phyloP scores from a whole-genome alignment of 37 sponge, comb jelly and placozoan genomes.

The Geodia barretti region DNA sequence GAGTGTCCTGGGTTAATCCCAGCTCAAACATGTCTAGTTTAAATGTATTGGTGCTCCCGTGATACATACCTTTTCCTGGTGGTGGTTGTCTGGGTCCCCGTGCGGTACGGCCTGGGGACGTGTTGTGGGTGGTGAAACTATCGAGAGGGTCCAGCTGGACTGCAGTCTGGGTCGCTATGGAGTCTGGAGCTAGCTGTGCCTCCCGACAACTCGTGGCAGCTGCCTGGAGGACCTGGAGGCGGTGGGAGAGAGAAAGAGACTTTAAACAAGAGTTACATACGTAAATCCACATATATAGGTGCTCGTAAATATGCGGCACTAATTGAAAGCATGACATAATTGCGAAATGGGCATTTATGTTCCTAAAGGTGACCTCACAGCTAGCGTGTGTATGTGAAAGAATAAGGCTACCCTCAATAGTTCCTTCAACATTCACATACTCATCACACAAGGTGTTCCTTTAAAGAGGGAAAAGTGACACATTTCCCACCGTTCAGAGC shows the following conservation, averaged over 20 bases:
- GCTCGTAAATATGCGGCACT: neutral
- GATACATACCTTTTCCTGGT: no score
- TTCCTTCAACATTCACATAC: no score
- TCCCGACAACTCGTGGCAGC: constrained; percentile 2
- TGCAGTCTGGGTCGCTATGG: constrained; percentile 9
- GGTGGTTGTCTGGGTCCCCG: no score
- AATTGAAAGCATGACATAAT: neutral
- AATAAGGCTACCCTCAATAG: no score
- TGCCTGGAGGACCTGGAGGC: neutral
- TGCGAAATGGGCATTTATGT: neutral
- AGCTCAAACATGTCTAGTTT: no score
- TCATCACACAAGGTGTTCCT: no score
- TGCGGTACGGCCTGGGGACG: neutral
- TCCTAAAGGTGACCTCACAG: neutral
- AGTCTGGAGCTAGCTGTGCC: constrained; percentile 3
- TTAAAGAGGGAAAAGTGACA: no score
- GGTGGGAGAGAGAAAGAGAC: no score
- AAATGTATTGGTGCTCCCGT: no score
- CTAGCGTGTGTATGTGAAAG: neutral
- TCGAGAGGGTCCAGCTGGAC: constrained; percentile 9
- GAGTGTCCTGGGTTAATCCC: no score
- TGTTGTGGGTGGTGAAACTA: constrained; percentile 2
- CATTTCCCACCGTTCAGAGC: neutral
- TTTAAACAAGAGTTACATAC: no score
- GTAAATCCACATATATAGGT: constrained; percentile 1